These are phyloP conservation scores for Spea hammondii DNA, from an alignment of 2,797 vertebrate species.

Conservation along the genomic window DNA sequence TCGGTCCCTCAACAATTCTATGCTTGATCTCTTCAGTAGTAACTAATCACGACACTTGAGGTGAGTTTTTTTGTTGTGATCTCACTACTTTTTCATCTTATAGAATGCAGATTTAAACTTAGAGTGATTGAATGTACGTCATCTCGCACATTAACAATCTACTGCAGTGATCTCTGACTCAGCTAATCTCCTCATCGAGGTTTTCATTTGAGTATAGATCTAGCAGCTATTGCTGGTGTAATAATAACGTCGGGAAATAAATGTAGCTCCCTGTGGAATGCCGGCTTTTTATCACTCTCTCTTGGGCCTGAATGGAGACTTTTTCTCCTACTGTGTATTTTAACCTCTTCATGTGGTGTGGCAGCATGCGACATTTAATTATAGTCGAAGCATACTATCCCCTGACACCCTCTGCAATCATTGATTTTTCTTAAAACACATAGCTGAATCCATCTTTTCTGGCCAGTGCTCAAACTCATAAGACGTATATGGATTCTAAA, in stretches of 20 bases:
- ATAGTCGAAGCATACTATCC: neutral
- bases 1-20: neutral
- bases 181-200: conserved; percentile 17
- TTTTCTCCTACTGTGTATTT: neutral
- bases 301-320: neutral
- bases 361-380: neutral
- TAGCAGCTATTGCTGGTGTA: neutral
- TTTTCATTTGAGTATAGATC: conserved; percentile 16
- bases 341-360: neutral
- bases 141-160: conserved; percentile 3
- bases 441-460: neutral
- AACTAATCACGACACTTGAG: neutral
- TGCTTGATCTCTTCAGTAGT: neutral
- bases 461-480: too few species aligned
- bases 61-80: neutral
- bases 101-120: conserved; percentile 6
- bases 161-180: conserved; percentile 32
- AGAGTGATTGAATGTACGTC: neutral
- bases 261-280: neutral
- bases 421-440: neutral
- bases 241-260: neutral
- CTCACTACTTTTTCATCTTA: neutral
- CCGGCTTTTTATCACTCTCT: neutral
- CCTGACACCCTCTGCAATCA: neutral
- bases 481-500: too few species aligned